Base-by-base conservation (phyloP, 2,888 invertebrate species). In the Dione juno region DNA sequence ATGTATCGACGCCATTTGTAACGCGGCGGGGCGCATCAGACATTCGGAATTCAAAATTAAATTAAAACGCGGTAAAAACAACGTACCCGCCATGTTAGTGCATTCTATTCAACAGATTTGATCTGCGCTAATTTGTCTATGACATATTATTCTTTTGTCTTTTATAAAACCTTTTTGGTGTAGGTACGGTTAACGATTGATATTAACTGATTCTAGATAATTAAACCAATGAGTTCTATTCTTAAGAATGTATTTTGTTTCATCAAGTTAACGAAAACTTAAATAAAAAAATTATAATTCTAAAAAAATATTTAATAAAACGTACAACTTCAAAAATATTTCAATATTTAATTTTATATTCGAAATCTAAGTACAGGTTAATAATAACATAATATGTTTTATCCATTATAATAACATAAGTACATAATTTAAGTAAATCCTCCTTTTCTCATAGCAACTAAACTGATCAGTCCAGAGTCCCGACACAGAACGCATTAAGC, bases 61-160 rank as follows among this genome's bases (percentile, higher is more conserved):
- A 92, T 92, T 92, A 92, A 90, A 92, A 86, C 86, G 84, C 87
- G 87, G 89, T 88, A 91, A 91, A 90, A 92, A 92, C 92, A 89
- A 88, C 88, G 87, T 85, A 86, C 88, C 88, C 88, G 88, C 83
- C 85, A 64, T 63, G 69, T 70, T 69, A 78, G 79, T 81, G 82
- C 79, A 84, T 86, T 85, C 85, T 78, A 77, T 76, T 77, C 69
- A 75, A 79, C 77, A 74, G 92, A 92, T 92, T 88, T 82, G 86
- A 92, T 92, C 93, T 88, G 82, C 81, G 86, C 89, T 88, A 90
- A 92, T 92, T 92, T 92, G 92, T 93, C 93, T 92, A 90, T 89
- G 92, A 86, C 88, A 66, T 53, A 67, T 48, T 64, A 40, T 41
- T 41, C 14, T 21, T 67, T 58, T 21, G 13, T 45, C 57, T 67